Evolutionary conservation across 1,140 invertebrate species (phyloP), one percentile per base, ranked within the genome.

Genomic region (Solen grandis): DNA sequence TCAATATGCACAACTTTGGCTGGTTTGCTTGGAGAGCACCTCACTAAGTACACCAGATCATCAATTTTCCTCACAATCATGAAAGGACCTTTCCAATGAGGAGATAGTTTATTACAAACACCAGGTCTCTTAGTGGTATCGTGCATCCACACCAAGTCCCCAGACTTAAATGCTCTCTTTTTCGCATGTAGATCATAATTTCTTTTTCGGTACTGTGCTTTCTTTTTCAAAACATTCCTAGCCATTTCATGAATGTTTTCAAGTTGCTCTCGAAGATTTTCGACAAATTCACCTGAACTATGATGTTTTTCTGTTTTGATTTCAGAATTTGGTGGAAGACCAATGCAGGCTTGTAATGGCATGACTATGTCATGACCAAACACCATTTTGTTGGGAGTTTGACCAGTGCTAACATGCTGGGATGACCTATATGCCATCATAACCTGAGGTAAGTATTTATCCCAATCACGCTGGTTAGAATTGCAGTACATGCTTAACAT

Each of bases 401-500:
- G 36, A 33, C 68, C 33, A 0, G 82, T 86, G 19, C 59, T 73
- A 14, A 52, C 57, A 54, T 87, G 57, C 5, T 69, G n/a, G 22
- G 84, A 82, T 13, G 81, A 76, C 13, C 81, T n/a, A 31, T 88
- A 88, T 2, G 85, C 82, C 72, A 87, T 69, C 35, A 86, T 57
- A 19, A 85, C 78, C 19, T 78, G 59, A 16, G 77, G 87, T 1
- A 89, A 25, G 52, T 80, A 75, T 46, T 59, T 27, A 52, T 86
- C 82, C 83, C 85, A 88, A 57, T 79, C 66, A 27, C 38, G 36
- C 36, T 85, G 79, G 25, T 84, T 68, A 16, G 52, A 41, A 5
- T 60, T 33, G 1, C 52, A 60, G n/a, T 69, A 80, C 59, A 60
- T 70, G 5, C 22, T 70, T 13, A 80, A 33, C 35, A 80, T 80